Conservation (phyloP, 2,113 vertebrate genomes). For the Carlito syrichta region DNA sequence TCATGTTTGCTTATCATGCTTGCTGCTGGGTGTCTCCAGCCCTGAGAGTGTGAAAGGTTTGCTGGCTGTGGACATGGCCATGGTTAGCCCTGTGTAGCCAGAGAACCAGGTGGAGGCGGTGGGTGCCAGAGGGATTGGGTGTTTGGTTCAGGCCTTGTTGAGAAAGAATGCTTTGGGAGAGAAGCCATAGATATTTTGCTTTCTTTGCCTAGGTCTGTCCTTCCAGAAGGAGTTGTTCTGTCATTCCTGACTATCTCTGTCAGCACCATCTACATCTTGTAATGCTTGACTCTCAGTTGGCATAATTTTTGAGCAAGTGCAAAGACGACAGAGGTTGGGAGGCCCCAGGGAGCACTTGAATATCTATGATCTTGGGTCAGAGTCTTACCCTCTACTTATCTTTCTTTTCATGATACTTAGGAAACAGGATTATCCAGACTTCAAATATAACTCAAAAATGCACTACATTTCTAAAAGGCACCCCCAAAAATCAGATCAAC, state of each 20-base stretch:
- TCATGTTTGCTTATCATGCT: background rate
- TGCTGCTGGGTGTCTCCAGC: background rate
- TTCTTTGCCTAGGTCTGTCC: background rate
- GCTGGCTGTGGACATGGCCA: background rate
- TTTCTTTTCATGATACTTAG: background rate
- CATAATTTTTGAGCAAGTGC: background rate
- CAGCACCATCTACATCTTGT: background rate
- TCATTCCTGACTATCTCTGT: background rate
- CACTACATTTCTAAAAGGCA: background rate
- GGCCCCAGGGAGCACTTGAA: background rate
- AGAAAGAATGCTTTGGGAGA: background rate
- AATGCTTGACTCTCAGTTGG: background rate
- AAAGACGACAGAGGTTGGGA: background rate
- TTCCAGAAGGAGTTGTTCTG: background rate
- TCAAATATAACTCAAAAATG: background rate
- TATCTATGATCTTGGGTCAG: background rate
- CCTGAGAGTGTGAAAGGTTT: background rate
- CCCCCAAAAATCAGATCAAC: background rate
- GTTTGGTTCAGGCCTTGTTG: background rate
- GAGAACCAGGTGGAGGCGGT: background rate
- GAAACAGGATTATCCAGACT: background rate
- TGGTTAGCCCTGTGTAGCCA: background rate
- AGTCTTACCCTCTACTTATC: background rate
- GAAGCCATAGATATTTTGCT: background rate
- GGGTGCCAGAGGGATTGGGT: too few species aligned